Conservation (phyloP, 2,797 vertebrate genomes). For the Gymnoscopelus braueri region DNA sequence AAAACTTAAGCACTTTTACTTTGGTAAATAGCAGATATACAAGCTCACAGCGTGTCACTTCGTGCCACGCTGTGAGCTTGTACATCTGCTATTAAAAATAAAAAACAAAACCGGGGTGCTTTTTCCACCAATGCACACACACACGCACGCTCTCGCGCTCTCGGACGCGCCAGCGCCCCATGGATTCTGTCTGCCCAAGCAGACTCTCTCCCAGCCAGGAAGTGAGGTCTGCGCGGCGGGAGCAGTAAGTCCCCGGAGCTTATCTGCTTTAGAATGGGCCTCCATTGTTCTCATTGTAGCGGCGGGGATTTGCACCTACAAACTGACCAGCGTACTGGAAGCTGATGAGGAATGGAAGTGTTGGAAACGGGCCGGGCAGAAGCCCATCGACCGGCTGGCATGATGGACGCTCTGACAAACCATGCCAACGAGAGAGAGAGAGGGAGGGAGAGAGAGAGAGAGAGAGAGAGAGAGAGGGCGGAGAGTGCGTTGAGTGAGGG, state of each 20-base stretch:
- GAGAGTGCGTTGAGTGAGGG: background rate
- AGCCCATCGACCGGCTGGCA: slow-evolving; percentile 64
- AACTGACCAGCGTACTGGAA: slow-evolving; percentile 89
- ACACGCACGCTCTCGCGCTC: background rate
- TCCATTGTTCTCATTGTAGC: slow-evolving; percentile 90
- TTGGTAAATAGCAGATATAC: too few species aligned
- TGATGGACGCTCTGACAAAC: slow-evolving; percentile 16
- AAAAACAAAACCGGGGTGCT: too few species aligned
- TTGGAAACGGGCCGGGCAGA: slow-evolving; percentile 58
- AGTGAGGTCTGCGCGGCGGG: slow-evolving; percentile 83
- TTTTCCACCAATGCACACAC: slow-evolving; percentile 6
- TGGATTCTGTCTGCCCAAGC: slow-evolving; percentile 94
- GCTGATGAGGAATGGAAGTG: slow-evolving; percentile 88
- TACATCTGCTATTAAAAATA: too few species aligned
- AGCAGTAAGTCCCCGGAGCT: slow-evolving; percentile 79
- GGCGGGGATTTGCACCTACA: slow-evolving; percentile 88
- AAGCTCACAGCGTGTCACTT: too few species aligned
- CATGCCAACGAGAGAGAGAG: background rate
- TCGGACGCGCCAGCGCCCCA: slow-evolving; percentile 40
- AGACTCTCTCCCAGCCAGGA: slow-evolving; percentile 89
- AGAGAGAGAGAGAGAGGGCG: background rate
- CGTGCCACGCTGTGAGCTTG: too few species aligned
- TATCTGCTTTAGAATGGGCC: slow-evolving; percentile 80
- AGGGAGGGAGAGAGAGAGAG: background rate
- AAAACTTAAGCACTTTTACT: too few species aligned